phyloP scores from a whole-genome alignment of 2,113 vertebrate species.

The Galeopterus variegatus region DNA sequence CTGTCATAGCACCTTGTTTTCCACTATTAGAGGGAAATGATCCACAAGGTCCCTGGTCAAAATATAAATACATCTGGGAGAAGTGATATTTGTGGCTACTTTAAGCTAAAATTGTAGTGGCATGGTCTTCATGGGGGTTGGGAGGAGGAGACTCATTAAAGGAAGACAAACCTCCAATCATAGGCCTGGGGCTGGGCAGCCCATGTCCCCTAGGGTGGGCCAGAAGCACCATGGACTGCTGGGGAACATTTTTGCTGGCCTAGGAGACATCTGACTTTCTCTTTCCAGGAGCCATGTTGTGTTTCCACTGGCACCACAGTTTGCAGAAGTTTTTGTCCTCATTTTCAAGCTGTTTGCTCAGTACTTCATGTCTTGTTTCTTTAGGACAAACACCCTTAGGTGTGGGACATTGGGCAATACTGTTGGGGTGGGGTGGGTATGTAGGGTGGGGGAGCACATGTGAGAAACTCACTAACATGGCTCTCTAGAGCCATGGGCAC shows the following conservation, averaged over 20 bases:
- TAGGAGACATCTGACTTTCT: not conserved
- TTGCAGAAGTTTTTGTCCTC: constrained; percentile 7
- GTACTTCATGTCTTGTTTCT: not conserved
- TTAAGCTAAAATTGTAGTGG: constrained; percentile 20
- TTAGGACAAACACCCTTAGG: not conserved
- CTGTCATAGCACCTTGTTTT: not conserved
- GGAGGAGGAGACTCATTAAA: not conserved
- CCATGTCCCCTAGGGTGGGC: not conserved
- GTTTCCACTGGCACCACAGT: not conserved
- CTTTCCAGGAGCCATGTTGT: not conserved
- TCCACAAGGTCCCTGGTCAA: not conserved
- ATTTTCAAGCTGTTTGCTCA: not conserved
- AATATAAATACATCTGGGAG: not conserved
- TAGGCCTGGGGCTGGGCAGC: too few relatives aligned
- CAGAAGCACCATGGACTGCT: not conserved
- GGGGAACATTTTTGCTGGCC: not conserved
- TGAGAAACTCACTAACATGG: not conserved
- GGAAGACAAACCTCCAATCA: not conserved
- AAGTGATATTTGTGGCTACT: not conserved
- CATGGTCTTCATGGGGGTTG: not conserved
- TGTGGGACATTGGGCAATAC: not conserved
- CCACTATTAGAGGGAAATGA: not conserved
- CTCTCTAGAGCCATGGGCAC: not conserved
- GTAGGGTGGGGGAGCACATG: not conserved
- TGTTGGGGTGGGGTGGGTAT: not conserved